Base-by-base conservation (phyloP, 2,888 invertebrate genomes). In the Nemapogon koenigi region DNA sequence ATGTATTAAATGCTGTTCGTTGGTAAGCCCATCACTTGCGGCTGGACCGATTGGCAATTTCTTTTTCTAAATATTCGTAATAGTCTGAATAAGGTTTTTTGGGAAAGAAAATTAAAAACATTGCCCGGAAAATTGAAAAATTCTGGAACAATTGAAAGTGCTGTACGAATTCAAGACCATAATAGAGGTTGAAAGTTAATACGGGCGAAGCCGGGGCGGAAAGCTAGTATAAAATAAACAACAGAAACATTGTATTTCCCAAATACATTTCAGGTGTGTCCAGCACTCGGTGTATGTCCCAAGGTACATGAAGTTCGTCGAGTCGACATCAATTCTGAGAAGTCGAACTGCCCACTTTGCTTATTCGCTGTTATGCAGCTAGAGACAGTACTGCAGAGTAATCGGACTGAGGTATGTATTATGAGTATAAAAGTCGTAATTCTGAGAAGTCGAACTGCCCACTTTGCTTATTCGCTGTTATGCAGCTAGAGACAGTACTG, bases 331-430 rank as follows among this genome's bases (percentile, higher is more conserved):
- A 71, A 81, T 51, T 56, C 70, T 0, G 62, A 72, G 15, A 83
- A 85, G 36, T 86, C 88, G 49, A 88, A 85, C 50, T 94, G 95
- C 55, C 89, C 91, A 1, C 69, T 95, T 6, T 96, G 96, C 54
- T 78, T 94, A 41, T 88, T 93, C 59, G 91, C 91, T 3, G 84
- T 94, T 0, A 82, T 86, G 40, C 85, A 91, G 62, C 66, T 94
- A n/a, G 88, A 91, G 54, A 69, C 83, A 22, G 81, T 85, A 63
- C 81, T 94, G 8, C 85, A 87, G 53, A 81, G 86, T 44, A 85
- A 91, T 50, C 88, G 83, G 53, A 90, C 89, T 18, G 88, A 90
- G 83, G 90, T 89, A 62, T 56, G 56, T 49, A 37, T 37, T n/a
- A n/a, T n/a, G n/a, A n/a, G n/a, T n/a, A n/a, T n/a, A n/a, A n/a